These are phyloP conservation scores for Anticlea derivata DNA, from an alignment of 2,888 invertebrate genomes.

Conservation along the genomic window DNA sequence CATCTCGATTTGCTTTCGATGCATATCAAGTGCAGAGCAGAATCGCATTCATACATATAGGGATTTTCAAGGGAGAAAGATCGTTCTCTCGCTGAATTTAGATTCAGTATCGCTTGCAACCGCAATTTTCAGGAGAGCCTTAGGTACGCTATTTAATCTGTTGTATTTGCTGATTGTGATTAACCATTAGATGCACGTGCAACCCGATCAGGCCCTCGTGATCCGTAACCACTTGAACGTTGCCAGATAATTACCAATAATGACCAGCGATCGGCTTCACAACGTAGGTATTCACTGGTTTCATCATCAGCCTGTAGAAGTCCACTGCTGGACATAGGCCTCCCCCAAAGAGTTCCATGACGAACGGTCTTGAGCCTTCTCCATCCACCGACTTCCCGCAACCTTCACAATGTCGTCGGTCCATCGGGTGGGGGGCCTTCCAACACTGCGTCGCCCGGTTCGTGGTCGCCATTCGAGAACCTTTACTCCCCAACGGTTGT, in stretches of 20 bases:
- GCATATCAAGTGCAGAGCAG: constrained; percentile 34
- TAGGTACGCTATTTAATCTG: not conserved
- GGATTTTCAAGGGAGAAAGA: not conserved
- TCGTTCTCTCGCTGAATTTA: not conserved
- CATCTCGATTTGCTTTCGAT: constrained; percentile 29
- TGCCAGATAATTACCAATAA: constrained; percentile 24
- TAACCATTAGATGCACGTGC: constrained; percentile 11
- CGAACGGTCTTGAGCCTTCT: too few species aligned
- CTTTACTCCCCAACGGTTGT: too few species aligned
- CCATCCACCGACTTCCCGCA: too few species aligned
- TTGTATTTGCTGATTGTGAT: constrained; percentile 11
- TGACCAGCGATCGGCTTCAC: constrained; percentile 6
- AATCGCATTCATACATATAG: constrained; percentile 17
- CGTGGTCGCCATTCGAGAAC: too few species aligned
- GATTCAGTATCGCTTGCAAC: constrained; percentile 1
- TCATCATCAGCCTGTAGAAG: too few species aligned
- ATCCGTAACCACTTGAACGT: constrained; percentile 16
- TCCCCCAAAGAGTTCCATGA: too few species aligned
- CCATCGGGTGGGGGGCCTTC: too few species aligned
- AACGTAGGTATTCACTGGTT: not conserved
- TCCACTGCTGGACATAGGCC: too few species aligned
- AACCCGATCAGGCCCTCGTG: constrained; percentile 13
- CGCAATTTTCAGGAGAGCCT: not conserved
- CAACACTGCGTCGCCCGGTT: too few species aligned
- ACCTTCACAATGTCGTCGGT: too few species aligned